Evolutionary conservation across 2,888 invertebrate genomes (phyloP).

Genomic region (Argyresthia albistria): DNA sequence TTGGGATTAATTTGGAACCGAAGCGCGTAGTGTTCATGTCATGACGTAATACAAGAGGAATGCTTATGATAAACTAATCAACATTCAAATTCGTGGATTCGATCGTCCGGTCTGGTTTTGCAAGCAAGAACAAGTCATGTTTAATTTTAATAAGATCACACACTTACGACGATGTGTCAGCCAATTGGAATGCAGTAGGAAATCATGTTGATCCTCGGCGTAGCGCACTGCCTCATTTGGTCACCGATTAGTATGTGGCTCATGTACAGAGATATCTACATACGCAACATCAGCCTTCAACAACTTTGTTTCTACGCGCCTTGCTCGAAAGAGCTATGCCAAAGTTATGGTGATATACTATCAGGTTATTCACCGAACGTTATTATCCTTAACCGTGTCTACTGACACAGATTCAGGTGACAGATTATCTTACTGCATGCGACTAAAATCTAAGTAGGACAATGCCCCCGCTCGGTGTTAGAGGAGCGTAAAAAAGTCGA

Average conservation of each 20-base stretch:
- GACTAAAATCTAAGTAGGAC: slow-evolving; percentile 35
- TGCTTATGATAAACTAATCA: slow-evolving; percentile 13
- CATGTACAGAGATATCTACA: background rate
- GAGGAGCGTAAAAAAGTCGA: slow-evolving; percentile 31
- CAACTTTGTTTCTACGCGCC: background rate
- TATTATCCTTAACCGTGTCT: slow-evolving; percentile 37
- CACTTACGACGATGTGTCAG: slow-evolving; percentile 48
- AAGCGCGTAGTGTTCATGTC: slow-evolving; percentile 23
- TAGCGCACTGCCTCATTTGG: slow-evolving; percentile 49
- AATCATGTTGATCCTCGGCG: slow-evolving; percentile 50
- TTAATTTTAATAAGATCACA: slow-evolving; percentile 51
- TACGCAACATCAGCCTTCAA: background rate
- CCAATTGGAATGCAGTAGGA: slow-evolving; percentile 60
- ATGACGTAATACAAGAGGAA: slow-evolving; percentile 41
- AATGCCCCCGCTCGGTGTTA: slow-evolving; percentile 30
- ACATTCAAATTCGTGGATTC: slow-evolving; percentile 36
- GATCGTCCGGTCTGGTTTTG: slow-evolving; percentile 48
- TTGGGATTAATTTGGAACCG: slow-evolving; percentile 28
- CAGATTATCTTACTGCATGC: slow-evolving; percentile 30
- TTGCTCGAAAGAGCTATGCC: too few species aligned
- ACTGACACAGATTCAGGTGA: slow-evolving; percentile 43
- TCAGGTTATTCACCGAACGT: slow-evolving; percentile 36
- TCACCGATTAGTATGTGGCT: slow-evolving; percentile 17
- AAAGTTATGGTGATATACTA: slow-evolving; percentile 17
- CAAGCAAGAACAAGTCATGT: slow-evolving; percentile 48